phyloP scores from a whole-genome alignment of 2,113 vertebrate species.

The Hyla sarda region DNA sequence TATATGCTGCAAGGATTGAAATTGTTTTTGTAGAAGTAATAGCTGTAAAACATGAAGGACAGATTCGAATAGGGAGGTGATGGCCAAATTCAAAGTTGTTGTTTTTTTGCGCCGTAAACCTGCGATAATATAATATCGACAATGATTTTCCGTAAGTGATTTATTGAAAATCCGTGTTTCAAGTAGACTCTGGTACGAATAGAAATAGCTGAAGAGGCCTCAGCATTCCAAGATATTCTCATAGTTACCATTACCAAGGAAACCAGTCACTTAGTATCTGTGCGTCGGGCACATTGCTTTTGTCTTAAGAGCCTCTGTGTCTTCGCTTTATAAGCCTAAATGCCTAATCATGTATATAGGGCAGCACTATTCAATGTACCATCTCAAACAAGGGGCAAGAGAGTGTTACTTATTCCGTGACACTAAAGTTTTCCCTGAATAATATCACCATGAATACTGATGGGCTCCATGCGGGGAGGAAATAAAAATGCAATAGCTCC shows the following conservation, averaged over 20 bases:
- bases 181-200: slow-evolving; percentile 10
- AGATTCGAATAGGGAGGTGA: no score
- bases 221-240: slow-evolving; percentile 38
- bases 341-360: neutral
- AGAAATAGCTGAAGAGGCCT: slow-evolving; percentile 4
- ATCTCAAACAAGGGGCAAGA: neutral
- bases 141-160: slow-evolving; percentile 39
- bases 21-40: no score
- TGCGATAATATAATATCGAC: no score
- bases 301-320: neutral
- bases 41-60: no score
- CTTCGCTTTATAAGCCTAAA: neutral
- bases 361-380: neutral
- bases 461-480: neutral
- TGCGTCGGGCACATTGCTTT: neutral
- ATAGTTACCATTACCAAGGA: slow-evolving; percentile 68
- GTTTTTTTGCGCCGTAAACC: no score
- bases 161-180: slow-evolving; percentile 25
- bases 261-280: slow-evolving; percentile 61
- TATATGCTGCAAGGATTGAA: no score
- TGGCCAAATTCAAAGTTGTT: no score
- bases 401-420: slow-evolving; percentile 5
- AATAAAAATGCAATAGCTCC: neutral
- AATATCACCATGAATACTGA: slow-evolving; percentile 18
- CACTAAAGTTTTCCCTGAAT: slow-evolving; percentile 21